A percentile compares a stretch with the other conserved stretches of the same genome.
These are phyloP conservation scores for Stichodactyla mertensii DNA, from an alignment of 64 coral and sea anemone genomes.

Conservation along the genomic window DNA sequence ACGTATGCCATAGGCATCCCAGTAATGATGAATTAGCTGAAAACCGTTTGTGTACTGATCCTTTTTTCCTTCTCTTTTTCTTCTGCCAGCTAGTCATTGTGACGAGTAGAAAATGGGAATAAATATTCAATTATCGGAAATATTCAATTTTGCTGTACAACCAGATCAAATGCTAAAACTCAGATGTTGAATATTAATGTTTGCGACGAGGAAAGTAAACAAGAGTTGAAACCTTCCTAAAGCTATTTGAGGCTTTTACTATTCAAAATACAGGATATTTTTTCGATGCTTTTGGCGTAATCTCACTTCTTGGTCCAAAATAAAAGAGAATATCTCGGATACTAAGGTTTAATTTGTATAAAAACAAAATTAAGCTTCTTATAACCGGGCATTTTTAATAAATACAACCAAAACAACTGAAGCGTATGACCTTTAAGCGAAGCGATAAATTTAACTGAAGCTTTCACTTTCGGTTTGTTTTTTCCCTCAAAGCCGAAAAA, in stretches of 20 bases:
- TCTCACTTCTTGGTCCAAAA: not conserved
- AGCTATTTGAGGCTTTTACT: not conserved
- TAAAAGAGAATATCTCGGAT: not conserved
- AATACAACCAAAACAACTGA: too few relatives aligned
- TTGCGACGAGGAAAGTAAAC: slow-evolving; percentile 2
- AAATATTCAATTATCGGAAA: not conserved
- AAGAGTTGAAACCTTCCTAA: not conserved
- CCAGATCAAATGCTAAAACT: not conserved
- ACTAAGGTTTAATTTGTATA: not conserved
- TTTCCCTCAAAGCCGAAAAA: not conserved
- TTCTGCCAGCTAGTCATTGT: not conserved
- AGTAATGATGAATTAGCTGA: not conserved
- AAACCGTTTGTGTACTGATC: not conserved
- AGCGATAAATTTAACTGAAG: not conserved
- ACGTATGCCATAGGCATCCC: too few relatives aligned
- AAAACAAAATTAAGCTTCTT: not conserved
- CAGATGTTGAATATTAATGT: not conserved
- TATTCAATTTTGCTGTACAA: not conserved
- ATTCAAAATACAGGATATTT: slow-evolving; percentile 4
- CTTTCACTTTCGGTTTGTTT: not conserved
- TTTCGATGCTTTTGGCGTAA: not conserved
- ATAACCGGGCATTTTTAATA: not conserved
- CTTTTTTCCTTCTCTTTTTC: not conserved
- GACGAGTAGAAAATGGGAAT: not conserved
- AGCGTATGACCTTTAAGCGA: not conserved